Conservation (phyloP, 2,797 vertebrate genomes). For the Odontamblyopus lacepedii region DNA sequence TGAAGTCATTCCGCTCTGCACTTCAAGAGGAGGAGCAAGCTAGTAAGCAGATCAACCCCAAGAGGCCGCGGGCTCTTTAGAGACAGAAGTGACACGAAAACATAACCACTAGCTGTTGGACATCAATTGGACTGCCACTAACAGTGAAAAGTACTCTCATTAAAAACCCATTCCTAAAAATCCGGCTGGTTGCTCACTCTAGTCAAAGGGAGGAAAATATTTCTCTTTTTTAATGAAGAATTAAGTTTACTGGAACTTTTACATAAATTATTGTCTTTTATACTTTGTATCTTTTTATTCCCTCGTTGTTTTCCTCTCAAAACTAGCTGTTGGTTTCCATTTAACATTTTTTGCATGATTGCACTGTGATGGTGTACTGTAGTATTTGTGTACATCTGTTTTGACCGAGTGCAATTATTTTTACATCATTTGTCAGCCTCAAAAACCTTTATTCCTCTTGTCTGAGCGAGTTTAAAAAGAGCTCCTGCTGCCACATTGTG, state of each 20-base stretch:
- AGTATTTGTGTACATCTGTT: constrained; percentile 19
- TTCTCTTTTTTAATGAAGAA: constrained; percentile 44
- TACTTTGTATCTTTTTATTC: constrained; percentile 69
- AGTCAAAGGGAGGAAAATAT: constrained; percentile 33
- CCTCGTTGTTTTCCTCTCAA: constrained; percentile 40
- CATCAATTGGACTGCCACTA: constrained; percentile 49
- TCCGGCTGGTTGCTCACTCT: constrained; percentile 39
- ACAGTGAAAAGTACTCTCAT: constrained; percentile 43
- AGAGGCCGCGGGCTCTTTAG: constrained; percentile 86
- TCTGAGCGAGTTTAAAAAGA: constrained; percentile 63
- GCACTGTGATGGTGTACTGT: constrained; percentile 55
- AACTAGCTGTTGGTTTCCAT: constrained; percentile 46
- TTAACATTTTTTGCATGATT: constrained; percentile 72
- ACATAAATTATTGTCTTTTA: constrained; percentile 73
- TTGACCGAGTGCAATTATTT: neutral
- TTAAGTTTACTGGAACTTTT: constrained; percentile 48
- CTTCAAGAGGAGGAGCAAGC: constrained; percentile 98
- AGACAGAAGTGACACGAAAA: constrained; percentile 37
- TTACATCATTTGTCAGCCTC: constrained; percentile 16
- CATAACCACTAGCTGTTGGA: constrained; percentile 66
- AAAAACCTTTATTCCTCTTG: constrained; percentile 35
- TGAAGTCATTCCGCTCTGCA: constrained; percentile 94
- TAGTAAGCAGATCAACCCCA: constrained; percentile 98
- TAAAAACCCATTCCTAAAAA: constrained; percentile 45
- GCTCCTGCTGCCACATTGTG: constrained; percentile 68